Evolutionary conservation across 2,888 invertebrate species (phyloP).

Genomic region (Tipula vernalis): DNA sequence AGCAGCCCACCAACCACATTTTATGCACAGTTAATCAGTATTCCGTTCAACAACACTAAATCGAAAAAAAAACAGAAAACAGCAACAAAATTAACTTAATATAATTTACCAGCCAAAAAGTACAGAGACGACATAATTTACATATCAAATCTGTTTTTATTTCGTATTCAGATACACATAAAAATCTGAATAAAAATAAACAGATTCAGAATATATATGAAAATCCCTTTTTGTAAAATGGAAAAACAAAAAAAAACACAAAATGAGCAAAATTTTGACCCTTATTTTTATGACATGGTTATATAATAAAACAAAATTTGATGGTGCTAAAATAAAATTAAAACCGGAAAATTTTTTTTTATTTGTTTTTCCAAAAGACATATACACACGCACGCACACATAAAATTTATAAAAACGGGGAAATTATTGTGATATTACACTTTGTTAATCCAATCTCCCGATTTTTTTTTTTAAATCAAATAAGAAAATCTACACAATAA

Average conservation of each 20-base stretch:
- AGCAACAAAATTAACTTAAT: background rate
- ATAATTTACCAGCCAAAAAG: background rate
- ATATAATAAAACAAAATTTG: background rate
- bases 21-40: background rate
- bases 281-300: background rate
- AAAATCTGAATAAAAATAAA: background rate
- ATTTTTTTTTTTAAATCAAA: background rate
- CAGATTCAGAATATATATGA: background rate
- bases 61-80: background rate
- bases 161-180: background rate
- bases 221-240: background rate
- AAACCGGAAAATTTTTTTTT: background rate
- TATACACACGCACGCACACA: background rate
- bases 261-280: background rate
- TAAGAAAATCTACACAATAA: background rate
- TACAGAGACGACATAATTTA: background rate
- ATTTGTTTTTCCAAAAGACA: background rate
- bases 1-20: background rate
- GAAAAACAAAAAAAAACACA: background rate
- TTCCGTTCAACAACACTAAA: background rate
- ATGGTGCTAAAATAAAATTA: background rate
- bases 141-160: conserved; percentile 4
- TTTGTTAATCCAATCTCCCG: background rate
- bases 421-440: background rate
- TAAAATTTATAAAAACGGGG: background rate